phyloP scores from a whole-genome alignment of 2,888 invertebrate genomes.

The Gortyna flavago region DNA sequence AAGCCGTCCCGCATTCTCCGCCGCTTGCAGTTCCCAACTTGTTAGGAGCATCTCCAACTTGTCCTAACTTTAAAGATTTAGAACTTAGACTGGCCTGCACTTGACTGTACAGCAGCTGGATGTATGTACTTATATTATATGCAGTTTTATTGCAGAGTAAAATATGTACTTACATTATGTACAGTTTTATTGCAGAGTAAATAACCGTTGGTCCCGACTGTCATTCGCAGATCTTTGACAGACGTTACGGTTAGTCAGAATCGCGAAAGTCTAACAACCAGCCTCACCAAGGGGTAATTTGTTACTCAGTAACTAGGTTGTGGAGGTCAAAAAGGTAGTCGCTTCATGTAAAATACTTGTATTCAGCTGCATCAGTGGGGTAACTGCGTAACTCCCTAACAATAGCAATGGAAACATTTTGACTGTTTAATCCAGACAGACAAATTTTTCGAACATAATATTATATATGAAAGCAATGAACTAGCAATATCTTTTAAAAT shows the following conservation, averaged over 20 bases:
- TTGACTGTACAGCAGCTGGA: constrained; percentile 36
- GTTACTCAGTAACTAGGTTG: neutral
- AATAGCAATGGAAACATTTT: no score
- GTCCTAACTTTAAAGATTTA: constrained; percentile 72
- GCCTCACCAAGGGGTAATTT: neutral
- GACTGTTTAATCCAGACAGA: no score
- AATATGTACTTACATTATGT: constrained; percentile 17
- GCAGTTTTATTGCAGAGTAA: neutral
- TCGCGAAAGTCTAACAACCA: neutral
- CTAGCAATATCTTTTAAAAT: no score
- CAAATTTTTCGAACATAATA: no score
- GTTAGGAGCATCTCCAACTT: constrained; percentile 71
- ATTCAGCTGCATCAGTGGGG: neutral
- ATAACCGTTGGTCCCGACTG: neutral
- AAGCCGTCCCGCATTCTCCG: constrained; percentile 40
- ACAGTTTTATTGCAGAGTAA: neutral
- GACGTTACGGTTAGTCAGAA: neutral
- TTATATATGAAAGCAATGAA: no score
- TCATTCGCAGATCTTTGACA: no score
- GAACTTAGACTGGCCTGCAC: constrained; percentile 61
- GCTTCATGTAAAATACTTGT: no score
- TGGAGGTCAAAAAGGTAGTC: neutral
- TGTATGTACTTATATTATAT: constrained; percentile 25
- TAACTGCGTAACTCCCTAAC: no score
- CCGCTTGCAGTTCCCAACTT: constrained; percentile 64